Conservation (phyloP, 2,888 invertebrate genomes). For the Pegoplata infirma region DNA sequence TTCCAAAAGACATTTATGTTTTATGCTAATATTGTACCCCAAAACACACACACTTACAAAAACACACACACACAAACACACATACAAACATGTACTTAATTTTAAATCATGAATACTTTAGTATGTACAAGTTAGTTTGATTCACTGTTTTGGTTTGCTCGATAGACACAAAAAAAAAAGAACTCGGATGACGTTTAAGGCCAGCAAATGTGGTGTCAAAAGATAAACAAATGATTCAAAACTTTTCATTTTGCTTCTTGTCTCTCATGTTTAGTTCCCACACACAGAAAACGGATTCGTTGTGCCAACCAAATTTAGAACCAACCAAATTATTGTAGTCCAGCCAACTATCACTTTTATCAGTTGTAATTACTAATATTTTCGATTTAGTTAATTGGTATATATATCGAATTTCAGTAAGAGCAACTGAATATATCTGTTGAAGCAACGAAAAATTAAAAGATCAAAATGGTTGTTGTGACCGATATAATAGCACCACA, state of each 20-base stretch:
- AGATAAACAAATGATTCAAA: conserved; percentile 58
- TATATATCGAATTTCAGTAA: too few species aligned
- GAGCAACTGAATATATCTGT: too few species aligned
- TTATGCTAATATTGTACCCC: conserved; percentile 44
- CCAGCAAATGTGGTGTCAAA: conserved; percentile 51
- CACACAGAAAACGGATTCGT: too few species aligned
- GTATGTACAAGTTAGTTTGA: neutral
- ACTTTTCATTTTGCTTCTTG: conserved; percentile 43
- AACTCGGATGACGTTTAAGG: conserved; percentile 42
- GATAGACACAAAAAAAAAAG: conserved; percentile 15
- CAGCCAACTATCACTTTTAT: too few species aligned
- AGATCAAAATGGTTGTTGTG: too few species aligned
- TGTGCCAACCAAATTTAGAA: too few species aligned
- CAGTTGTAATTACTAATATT: too few species aligned
- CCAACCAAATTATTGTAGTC: too few species aligned
- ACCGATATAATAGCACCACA: too few species aligned
- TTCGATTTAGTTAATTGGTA: too few species aligned
- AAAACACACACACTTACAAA: neutral
- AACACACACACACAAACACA: neutral
- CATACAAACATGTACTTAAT: neutral
- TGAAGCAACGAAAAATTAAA: too few species aligned
- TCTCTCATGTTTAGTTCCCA: neutral
- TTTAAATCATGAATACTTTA: conserved; percentile 3
- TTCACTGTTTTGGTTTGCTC: neutral
- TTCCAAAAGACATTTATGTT: conserved; percentile 37